phyloP scores from a whole-genome alignment of 2,113 vertebrate genomes.

The Anarhynchus alexandrinus region DNA sequence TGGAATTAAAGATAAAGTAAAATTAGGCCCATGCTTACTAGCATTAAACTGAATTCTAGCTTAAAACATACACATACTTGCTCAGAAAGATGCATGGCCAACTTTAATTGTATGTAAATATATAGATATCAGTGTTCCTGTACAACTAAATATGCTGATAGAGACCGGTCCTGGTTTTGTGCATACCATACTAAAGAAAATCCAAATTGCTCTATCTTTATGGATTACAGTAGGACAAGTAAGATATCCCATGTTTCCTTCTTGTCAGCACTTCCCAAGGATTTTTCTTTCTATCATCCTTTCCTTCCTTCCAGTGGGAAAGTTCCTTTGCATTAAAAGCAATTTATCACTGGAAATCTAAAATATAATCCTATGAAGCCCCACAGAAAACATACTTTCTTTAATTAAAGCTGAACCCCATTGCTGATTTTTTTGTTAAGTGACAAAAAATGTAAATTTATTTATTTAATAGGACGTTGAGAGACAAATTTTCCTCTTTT shows the following conservation, averaged over 20 bases:
- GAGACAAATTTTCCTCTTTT: constrained; percentile 31
- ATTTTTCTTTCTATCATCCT: neutral
- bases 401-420: constrained; percentile 17
- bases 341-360: neutral
- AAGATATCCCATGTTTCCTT: neutral
- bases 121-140: neutral
- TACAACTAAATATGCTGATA: neutral
- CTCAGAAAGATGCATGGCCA: neutral
- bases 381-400: neutral
- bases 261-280: neutral
- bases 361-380: neutral
- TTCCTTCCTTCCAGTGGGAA: neutral
- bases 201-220: neutral
- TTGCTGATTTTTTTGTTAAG: neutral
- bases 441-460: constrained; percentile 8
- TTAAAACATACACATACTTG: neutral
- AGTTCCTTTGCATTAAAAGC: neutral
- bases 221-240: neutral
- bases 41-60: neutral
- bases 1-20: neutral
- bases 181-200: neutral
- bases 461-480: constrained; percentile 34
- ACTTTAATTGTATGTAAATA: neutral
- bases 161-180: neutral
- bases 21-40: neutral